Base-by-base conservation (phyloP, 2,113 vertebrate genomes). In the Turnix velox region DNA sequence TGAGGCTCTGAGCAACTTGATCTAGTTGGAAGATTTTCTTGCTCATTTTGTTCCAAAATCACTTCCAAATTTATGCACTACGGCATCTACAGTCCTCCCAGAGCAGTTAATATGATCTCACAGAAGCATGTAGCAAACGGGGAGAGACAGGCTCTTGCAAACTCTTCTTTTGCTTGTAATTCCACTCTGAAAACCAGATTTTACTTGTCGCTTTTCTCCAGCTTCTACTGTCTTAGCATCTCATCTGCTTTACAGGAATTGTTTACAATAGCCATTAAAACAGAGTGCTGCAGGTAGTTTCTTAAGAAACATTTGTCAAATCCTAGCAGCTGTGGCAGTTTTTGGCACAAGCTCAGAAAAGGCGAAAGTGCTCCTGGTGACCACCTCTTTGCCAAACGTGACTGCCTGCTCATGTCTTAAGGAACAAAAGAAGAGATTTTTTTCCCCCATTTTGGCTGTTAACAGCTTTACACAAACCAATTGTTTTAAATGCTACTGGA, bases 81-180 rank as follows among this genome's bases (percentile, higher is more conserved):
- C 25, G 75, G 35, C 42, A 74, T 6, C 63, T 77, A n/a, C 14
- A 54, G 30, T 68, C 19, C 54, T 65, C 22, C 13, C 17, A 31
- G 8, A 68, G 0, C 4, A 1, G 30, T 43, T 40, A 33, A 42
- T 16, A 62, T 0, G 33, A 46, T 20, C 22, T 71, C 40, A 65
- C 0, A 22, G 19, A 84, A 82, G n/a, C 30, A 43, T 3, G 6
- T 3, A 72, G 45, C 58, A 76, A 28, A 68, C 4, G 5, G 10
- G 11, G 40, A 94, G 14, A 31, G 48, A 59, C 15, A 90, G 40
- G 35, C 15, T 88, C 18, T 65, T 20, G 1, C 37, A 59, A 75
- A 35, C 54, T 46, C 17, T 27, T 40, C 71, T 35, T 49, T 67
- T 7, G 52, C 33, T 57, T 12, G 23, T 14, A 92, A 76, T n/a